Base-by-base conservation (phyloP, 2,113 vertebrate genomes). In the Pollachius pollachius region DNA sequence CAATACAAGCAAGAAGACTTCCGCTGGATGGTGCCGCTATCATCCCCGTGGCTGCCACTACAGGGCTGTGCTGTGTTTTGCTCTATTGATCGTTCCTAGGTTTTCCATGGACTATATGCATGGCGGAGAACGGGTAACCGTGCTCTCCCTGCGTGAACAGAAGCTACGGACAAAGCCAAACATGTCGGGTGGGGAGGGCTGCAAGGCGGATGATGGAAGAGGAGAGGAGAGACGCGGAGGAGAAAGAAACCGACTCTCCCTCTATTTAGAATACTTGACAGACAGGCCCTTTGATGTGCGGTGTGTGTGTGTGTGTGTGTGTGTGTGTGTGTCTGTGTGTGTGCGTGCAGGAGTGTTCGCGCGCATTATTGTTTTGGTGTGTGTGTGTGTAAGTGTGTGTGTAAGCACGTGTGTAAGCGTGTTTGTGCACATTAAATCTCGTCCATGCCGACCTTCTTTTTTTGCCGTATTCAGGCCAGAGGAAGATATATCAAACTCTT, bases 211-310 rank as follows among this genome's bases (percentile, higher is more conserved):
- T 74, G 66, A 78, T 52, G 18, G 79, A 48, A 3, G 65, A 78
- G 69, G 71, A 72, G 76, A 85, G 63, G 71, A 61, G 73, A 68
- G 77, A 41, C 58, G 77, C 71, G 75, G 37, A 58, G 18, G 62
- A 72, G 21, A 65, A 54, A 67, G 52, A 15, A 19, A n/a, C 54
- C 4, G 54, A 8, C 54, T 57, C 54, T 17, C 5, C 15, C 54
- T n/a, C 15, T 57, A 57, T 57, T 57, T 57, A 57, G n/a, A 17
- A 57, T 16, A 57, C 54, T 57, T 57, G 54, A 57, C n/a, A n/a
- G n/a, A 57, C 54, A 57, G n/a, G 54, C 54, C n/a, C 54, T 57
- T 57, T 57, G 54, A 57, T 57, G 15, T 57, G 15, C 1, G 52
- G 15, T n/a, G 54, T 57, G 54, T 57, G 54, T 57, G 54, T 6